These are phyloP conservation scores for Mesembrinibis cayennensis DNA, from an alignment of 2,113 vertebrate genomes.

Conservation along the genomic window DNA sequence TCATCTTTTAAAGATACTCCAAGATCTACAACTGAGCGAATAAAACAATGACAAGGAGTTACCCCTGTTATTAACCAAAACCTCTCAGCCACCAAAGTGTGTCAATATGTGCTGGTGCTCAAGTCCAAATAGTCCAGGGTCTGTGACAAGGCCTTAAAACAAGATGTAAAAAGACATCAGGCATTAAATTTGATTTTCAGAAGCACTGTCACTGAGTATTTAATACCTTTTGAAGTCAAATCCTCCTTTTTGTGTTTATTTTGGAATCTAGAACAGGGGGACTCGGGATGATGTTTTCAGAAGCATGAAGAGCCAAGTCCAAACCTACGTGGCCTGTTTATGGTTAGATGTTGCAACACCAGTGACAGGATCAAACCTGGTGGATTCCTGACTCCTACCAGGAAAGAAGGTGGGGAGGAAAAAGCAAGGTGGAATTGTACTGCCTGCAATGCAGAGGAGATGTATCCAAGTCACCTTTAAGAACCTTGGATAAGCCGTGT, in stretches of 20 bases:
- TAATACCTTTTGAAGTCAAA: background rate
- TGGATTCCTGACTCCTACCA: background rate
- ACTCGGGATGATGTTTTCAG: background rate
- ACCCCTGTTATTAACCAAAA: background rate
- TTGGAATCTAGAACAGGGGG: background rate
- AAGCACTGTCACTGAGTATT: background rate
- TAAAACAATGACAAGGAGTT: background rate
- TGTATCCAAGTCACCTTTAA: background rate
- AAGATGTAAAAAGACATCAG: background rate
- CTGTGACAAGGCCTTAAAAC: background rate
- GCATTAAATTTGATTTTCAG: background rate
- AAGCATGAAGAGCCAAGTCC: background rate
- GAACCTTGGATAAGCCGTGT: fast-evolving
- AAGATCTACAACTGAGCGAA: background rate
- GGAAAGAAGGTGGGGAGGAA: background rate
- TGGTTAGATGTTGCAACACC: background rate
- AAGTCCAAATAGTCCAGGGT: background rate
- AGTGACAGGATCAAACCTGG: background rate
- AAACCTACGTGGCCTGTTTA: background rate
- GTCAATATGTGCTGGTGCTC: background rate
- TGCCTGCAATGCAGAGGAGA: background rate
- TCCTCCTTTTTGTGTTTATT: background rate
- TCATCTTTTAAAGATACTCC: background rate
- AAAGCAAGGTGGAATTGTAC: background rate
- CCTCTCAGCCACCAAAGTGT: background rate